Evolutionary conservation across 2,797 vertebrate genomes (phyloP), one percentile per base, ranked within the genome.

Genomic region (Ceryle rudis): DNA sequence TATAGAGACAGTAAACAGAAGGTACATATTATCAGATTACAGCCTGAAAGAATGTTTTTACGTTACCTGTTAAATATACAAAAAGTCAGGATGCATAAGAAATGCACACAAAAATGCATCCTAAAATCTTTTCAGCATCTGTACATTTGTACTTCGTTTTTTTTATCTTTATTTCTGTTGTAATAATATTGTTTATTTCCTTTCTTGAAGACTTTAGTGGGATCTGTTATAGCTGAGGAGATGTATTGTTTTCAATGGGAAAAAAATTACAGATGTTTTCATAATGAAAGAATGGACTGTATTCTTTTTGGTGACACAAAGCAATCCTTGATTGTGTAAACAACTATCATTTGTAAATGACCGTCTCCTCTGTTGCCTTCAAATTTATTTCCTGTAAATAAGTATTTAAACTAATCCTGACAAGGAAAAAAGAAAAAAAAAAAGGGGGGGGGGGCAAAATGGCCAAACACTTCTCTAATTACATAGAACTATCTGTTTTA

Each of bases 401-500:
- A 37, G 1, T 29, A 33, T 26, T 70, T 49, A 75, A 58, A 74
- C 2, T 75, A 64, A 35, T 21, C 17, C 4, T n/a, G 12, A 2
- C 10, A 58, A 33, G 1, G 2, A 2, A 0, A 4, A 20, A 11
- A 20, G 28, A 60, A 37, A 8, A 15, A 5, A 28, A 81, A 52
- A 19, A 12, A 5, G 19, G 42, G 18, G 42, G 42, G 18, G 17
- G 18, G 18, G 5, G 20, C 44, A 46, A 46, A 15, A 7, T 2
- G 5, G 2, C 0, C 8, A 41, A 70, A 26, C 7, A 28, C 2
- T 82, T 4, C 7, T 72, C 9, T 55, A 69, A 62, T 85, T 85
- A 78, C 57, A 71, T 31, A 55, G 4, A 49, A 1, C 3, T 75
- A 39, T 81, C 9, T 54, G 3, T 70, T 93, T 88, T 29, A 90